These are phyloP conservation scores for Pelosia muscerda DNA, from an alignment of 2,888 invertebrate species.

Conservation along the genomic window DNA sequence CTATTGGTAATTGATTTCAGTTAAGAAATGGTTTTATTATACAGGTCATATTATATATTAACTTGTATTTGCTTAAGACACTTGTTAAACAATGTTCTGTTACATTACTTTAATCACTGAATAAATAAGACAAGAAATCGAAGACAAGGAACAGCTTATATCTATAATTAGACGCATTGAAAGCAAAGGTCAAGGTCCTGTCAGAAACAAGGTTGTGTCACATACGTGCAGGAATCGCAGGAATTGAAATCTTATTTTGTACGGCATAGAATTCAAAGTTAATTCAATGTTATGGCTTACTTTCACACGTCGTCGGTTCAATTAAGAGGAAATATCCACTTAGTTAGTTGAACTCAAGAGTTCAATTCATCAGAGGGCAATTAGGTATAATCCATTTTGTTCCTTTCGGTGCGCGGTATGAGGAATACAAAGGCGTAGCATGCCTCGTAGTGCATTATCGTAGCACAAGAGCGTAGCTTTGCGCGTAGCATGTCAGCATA, in stretches of 20 bases:
- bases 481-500: background rate
- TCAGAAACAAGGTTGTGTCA: background rate
- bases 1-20: background rate
- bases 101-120: background rate
- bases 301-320: background rate
- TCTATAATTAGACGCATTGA: too few relatives aligned
- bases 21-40: background rate
- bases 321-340: too few relatives aligned
- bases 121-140: background rate
- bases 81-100: too few relatives aligned
- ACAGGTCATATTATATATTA: too few relatives aligned
- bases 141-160: background rate
- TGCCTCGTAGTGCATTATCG: background rate
- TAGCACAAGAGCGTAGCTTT: slow-evolving; percentile 2
- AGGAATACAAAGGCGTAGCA: background rate
- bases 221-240: background rate
- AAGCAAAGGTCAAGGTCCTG: background rate
- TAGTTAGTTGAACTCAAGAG: background rate
- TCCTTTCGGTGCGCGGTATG: background rate
- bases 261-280: background rate
- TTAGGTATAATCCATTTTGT: background rate
- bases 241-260: background rate
- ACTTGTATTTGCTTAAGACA: too few relatives aligned
- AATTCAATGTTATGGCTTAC: background rate
- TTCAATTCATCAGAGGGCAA: background rate